Evolutionary conservation across 2,888 invertebrate species (phyloP).

Genomic region (Lobophora halterata): DNA sequence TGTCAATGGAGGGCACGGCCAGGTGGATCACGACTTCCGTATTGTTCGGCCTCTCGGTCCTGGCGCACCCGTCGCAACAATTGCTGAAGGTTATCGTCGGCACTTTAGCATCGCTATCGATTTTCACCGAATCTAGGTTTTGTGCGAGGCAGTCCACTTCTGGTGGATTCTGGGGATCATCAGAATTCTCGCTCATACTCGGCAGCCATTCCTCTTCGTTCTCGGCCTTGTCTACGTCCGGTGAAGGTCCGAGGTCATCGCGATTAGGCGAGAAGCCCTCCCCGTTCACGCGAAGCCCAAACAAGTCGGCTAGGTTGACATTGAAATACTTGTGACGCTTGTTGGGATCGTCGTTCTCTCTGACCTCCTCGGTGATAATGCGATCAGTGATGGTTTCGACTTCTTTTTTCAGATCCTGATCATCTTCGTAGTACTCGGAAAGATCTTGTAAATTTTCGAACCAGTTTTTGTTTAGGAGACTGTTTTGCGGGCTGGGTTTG

Average conservation of each 20-base stretch:
- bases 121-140: constrained; percentile 57
- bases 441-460: constrained; percentile 68
- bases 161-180: constrained; percentile 49
- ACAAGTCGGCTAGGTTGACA: constrained; percentile 68
- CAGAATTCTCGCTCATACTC: constrained; percentile 69
- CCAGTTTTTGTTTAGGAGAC: constrained; percentile 59
- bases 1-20: constrained; percentile 70
- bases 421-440: constrained; percentile 76
- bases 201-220: constrained; percentile 75
- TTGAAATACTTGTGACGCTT: constrained; percentile 59
- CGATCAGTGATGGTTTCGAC: constrained; percentile 63
- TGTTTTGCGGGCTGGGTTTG: constrained; percentile 41
- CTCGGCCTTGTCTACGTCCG: constrained; percentile 53
- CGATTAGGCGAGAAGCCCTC: constrained; percentile 58
- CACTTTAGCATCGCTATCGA: constrained; percentile 64
- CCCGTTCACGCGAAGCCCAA: constrained; percentile 61
- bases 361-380: constrained; percentile 55
- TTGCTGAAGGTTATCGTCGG: constrained; percentile 75
- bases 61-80: constrained; percentile 63
- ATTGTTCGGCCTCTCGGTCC: constrained; percentile 55
- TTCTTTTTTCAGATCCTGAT: constrained; percentile 57
- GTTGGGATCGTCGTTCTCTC: constrained; percentile 34
- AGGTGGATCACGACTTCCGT: constrained; percentile 62
- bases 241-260: constrained; percentile 52
- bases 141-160: constrained; percentile 59